Evolutionary conservation across 2,113 vertebrate species (phyloP).

Genomic region (cattle (Bos taurus)): ARS-UCD2.0 NC_037339.1:40296501-40297000

Average conservation of each 20-base stretch:
- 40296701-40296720: neutral
- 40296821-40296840: neutral
- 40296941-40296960: neutral
- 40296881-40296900: neutral
- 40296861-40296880: neutral
- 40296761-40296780: neutral
- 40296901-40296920: neutral
- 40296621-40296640: neutral
- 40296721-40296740: neutral
- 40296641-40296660: neutral
- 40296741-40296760: neutral
- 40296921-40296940: neutral
- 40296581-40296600: neutral
- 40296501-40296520: neutral
- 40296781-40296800: neutral
- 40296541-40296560: neutral
- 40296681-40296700: too few relatives aligned
- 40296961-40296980: neutral
- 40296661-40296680: neutral
- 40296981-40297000: neutral
- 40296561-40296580: neutral
- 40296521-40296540: neutral
- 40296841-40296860: neutral
- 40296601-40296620: neutral
- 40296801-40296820: neutral